phyloP scores from a whole-genome alignment of 1,140 invertebrate genomes.

The Zophobas morio region DNA sequence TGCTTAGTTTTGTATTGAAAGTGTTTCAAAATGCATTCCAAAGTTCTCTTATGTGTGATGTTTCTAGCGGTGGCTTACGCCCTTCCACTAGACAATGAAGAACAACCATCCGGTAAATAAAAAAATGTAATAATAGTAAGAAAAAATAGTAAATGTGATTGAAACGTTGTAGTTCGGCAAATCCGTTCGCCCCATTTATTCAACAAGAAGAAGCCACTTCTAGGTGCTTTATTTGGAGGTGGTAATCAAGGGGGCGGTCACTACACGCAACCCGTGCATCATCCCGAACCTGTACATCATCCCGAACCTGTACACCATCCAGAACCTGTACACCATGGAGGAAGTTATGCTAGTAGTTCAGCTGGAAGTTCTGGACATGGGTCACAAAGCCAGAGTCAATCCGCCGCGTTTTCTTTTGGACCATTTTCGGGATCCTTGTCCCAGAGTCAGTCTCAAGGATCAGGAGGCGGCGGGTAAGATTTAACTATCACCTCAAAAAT shows the following conservation, averaged over 20 bases:
- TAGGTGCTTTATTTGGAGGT: conserved; percentile 18
- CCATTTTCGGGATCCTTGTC: conserved; percentile 2
- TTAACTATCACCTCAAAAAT: neutral
- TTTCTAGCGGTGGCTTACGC: conserved; percentile 2
- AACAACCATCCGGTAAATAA: neutral
- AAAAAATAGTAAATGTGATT: neutral
- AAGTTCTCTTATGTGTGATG: conserved; percentile 15
- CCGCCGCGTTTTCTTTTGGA: neutral
- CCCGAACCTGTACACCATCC: conserved; percentile 24
- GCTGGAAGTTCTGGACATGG: conserved; percentile 28
- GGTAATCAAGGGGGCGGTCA: conserved; percentile 6
- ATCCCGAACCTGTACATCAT: neutral
- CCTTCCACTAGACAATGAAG: neutral
- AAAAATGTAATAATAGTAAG: neutral
- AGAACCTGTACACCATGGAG: conserved; percentile 8
- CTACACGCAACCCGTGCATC: neutral
- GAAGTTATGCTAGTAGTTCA: conserved; percentile 18
- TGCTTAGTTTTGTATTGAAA: neutral
- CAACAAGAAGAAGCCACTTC: conserved; percentile 32
- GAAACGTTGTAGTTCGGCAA: conserved; percentile 7
- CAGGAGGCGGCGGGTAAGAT: conserved; percentile 13
- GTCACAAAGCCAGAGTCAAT: conserved; percentile 38
- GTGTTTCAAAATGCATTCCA: conserved; percentile 18
- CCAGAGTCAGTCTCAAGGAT: conserved; percentile 30
- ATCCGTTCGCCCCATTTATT: conserved; percentile 25